Evolutionary conservation across 2,797 vertebrate genomes (phyloP), one percentile per base, ranked within the genome.

Genomic region (Enteromius argenteus): DNA sequence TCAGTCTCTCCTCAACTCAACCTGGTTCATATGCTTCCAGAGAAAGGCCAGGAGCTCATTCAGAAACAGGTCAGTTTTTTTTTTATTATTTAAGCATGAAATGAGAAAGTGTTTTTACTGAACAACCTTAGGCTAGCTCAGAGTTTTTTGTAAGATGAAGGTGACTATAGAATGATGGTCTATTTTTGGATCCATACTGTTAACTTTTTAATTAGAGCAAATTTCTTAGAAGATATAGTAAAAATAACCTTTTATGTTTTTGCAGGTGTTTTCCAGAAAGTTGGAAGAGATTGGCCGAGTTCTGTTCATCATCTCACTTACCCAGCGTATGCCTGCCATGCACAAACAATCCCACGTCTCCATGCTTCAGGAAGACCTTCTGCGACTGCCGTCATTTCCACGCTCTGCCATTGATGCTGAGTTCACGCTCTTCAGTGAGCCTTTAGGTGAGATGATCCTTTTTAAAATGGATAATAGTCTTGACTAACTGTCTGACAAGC

Each of bases 291-390:
- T 99, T 0, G 98, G 98, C 0, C 90, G 98, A 0, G 98, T 99
- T 75, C 90, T 99, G 39, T 99, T 99, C 92, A 97, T 99, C 79
- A 99, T 99, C 90, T 98, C 98, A 0, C 95, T 99, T 68, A 99
- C 98, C 0, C 98, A 99, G 89, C 97, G 96, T 92, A 98, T 99
- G 90, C 98, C 98, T 2, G 91, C 95, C 0, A 96, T 96, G 46
- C 98, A 99, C 94, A 99, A 98, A 85, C 98, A 99, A 87, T 99
- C 98, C 42, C 98, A 99, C 0, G 98, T 99, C 6, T 99, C 98
- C 56, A 95, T 99, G 95, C 96, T 99, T 0, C 98, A 99, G 91
- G 98, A 99, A 85, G 98, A 99, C 85, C 96, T 99, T 27, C 96
- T 99, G 5, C 96, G 98, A 1, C 93, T 99, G 84, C 98, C 98